Evolutionary conservation across 2,113 vertebrate species (phyloP).

Genomic region (Trachemys scripta): DNA sequence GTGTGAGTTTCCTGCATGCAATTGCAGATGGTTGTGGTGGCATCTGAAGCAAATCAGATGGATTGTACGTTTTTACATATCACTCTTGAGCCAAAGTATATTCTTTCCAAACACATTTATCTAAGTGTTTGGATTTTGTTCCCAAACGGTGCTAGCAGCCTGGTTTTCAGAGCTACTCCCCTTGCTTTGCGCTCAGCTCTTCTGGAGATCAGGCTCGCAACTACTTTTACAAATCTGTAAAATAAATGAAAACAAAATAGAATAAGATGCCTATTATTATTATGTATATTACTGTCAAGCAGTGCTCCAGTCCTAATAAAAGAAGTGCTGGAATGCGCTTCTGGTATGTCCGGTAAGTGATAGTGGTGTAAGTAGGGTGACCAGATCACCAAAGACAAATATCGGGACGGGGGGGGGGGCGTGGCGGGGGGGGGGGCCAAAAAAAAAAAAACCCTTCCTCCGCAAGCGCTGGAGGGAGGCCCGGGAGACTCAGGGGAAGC

Average conservation of each 20-base stretch:
- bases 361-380: background rate
- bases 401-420: too few species aligned
- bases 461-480: too few species aligned
- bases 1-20: constrained; percentile 20
- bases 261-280: background rate
- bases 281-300: background rate
- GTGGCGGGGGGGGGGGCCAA: too few species aligned
- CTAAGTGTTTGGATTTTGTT: constrained; percentile 47
- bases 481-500: too few species aligned
- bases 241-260: background rate
- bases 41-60: constrained; percentile 32
- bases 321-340: background rate
- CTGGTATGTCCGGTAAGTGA: background rate
- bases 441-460: too few species aligned
- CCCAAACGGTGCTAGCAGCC: background rate
- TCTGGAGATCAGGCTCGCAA: background rate
- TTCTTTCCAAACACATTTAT: constrained; percentile 9
- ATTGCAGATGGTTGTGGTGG: constrained; percentile 62
- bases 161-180: background rate
- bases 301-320: background rate
- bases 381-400: too few species aligned
- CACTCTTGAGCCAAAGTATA: constrained; percentile 11
- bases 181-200: background rate
- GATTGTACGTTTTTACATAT: constrained; percentile 15
- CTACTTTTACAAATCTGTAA: background rate